These are phyloP conservation scores for Drosophila funebris DNA, from an alignment of 1,140 invertebrate species.

Conservation along the genomic window DNA sequence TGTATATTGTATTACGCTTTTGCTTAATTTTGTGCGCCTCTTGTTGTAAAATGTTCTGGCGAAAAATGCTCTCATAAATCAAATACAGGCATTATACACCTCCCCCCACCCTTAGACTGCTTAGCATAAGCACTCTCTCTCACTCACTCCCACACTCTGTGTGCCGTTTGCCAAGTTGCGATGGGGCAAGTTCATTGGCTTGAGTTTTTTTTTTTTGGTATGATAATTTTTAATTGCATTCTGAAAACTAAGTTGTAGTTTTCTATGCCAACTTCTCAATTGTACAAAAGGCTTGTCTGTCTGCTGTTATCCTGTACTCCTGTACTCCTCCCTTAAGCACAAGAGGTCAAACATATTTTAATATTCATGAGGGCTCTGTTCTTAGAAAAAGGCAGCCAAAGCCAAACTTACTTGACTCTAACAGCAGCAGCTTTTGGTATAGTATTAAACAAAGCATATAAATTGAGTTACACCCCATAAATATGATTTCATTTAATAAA, in stretches of 20 bases:
- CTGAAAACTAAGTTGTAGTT: slow-evolving; percentile 63
- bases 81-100: slow-evolving; percentile 59
- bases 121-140: background rate
- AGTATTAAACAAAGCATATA: background rate
- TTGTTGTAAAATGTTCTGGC: slow-evolving; percentile 51
- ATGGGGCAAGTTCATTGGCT: slow-evolving; percentile 70
- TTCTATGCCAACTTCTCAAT: slow-evolving; percentile 62
- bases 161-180: slow-evolving; percentile 19
- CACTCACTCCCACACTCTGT: background rate
- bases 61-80: slow-evolving; percentile 76
- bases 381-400: slow-evolving; percentile 22
- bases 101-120: background rate
- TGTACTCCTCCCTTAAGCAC: slow-evolving; percentile 26
- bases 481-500: slow-evolving; percentile 39
- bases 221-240: slow-evolving; percentile 79
- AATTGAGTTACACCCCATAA: slow-evolving; percentile 10
- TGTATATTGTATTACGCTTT: slow-evolving; percentile 70
- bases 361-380: slow-evolving; percentile 58
- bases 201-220: slow-evolving; percentile 8
- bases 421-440: no score
- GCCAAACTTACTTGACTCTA: no score
- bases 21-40: slow-evolving; percentile 66
- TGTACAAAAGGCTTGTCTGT: slow-evolving; percentile 34
- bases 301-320: background rate
- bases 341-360: slow-evolving; percentile 73